phyloP scores from a whole-genome alignment of 2,113 vertebrate genomes.

The Hippotragus niger region DNA sequence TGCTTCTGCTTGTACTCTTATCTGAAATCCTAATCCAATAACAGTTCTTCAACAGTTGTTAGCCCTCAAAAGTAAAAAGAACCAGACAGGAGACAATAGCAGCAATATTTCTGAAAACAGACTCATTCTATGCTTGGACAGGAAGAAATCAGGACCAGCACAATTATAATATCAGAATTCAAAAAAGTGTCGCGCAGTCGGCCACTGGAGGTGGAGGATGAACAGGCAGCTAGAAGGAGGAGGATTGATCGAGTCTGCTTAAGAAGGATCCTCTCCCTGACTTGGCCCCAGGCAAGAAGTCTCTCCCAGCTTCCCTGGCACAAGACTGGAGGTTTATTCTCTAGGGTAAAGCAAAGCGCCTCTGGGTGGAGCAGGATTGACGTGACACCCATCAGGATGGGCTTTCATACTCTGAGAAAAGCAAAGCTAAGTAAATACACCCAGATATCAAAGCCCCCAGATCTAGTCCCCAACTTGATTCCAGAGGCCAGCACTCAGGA shows the following conservation, averaged over 20 bases:
- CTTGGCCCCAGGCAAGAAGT: neutral
- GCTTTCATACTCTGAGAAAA: neutral
- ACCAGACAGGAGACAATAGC: neutral
- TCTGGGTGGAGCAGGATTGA: neutral
- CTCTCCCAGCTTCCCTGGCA: neutral
- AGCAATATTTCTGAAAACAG: neutral
- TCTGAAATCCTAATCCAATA: neutral
- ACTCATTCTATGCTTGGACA: neutral
- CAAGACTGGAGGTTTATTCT: neutral
- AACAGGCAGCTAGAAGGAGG: neutral
- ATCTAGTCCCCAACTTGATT: neutral
- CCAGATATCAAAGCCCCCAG: neutral
- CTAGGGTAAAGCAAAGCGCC: neutral
- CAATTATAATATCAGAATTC: neutral
- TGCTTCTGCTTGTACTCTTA: neutral
- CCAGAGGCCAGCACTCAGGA: neutral
- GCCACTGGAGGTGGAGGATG: rapidly evolving
- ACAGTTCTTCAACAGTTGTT: neutral
- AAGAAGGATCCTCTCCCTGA: neutral
- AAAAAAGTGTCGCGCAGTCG: rapidly evolving
- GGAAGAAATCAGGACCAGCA: neutral
- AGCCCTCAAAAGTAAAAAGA: neutral
- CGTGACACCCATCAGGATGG: neutral
- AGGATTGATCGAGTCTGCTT: too few species aligned
- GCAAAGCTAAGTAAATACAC: neutral